Base-by-base conservation (phyloP, 1,140 invertebrate genomes). In the Zophobas atratus region DNA sequence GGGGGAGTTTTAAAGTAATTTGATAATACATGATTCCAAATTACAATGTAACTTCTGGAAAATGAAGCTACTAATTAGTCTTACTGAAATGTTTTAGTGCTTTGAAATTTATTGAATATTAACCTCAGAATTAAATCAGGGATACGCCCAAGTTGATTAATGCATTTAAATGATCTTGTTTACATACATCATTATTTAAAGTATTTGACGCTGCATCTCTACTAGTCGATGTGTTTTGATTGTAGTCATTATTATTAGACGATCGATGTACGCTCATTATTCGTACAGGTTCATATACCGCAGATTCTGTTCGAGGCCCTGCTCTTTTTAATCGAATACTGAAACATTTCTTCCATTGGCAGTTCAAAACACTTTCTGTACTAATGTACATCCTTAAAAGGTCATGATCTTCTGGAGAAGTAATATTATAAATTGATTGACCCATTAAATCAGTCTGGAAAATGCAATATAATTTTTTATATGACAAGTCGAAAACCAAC, bases 381-480 rank as follows among this genome's bases (percentile, higher is more conserved):
- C 88, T 91, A 5, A 97, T 86, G 81, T 94, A 92, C 55, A 90
- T 88, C 46, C 90, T 90, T 32, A 98, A 87, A 72, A 92, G 90
- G 2, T 90, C 89, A 70, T 93, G 92, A 84, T 98, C 96, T 20
- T 94, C 92, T 1, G 92, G 91, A 83, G 94, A 92, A 1, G 94
- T 91, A 67, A 95, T 92, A 74, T 92, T 92, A 84, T 92, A 93
- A 60, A 98, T 87, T 70, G 92, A 94, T 83, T 96, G 93, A 0
- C 96, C 96, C 84, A 97, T 91, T 55, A 97, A 88, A 80, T 98
- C 96, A 78, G 92, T 90, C 94, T 96, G 86, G 39, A 88, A 88
- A 84, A 82, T 82, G 85, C 77, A 56, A 38, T 72, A 75, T 73
- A 41, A 74, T 81, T 8, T 38, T 60, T 73, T 41, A 6, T 43